Evolutionary conservation across 1,140 invertebrate species (phyloP).

Genomic region (Bradysia coprophila): DNA sequence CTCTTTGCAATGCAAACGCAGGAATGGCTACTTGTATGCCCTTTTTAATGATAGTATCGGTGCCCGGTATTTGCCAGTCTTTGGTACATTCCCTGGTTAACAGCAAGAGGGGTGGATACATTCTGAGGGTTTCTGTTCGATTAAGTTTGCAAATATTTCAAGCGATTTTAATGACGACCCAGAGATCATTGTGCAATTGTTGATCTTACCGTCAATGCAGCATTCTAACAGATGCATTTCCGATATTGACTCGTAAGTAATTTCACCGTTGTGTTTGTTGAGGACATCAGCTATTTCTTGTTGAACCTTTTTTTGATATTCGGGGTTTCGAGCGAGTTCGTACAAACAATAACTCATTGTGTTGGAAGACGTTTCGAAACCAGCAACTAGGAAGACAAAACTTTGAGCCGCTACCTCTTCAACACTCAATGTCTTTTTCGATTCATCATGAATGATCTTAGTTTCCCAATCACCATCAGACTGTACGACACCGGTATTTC

Average conservation of each 20-base stretch:
- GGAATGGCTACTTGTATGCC: constrained; percentile 20
- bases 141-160: neutral
- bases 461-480: neutral
- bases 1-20: constrained; percentile 18
- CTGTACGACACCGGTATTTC: constrained; percentile 13
- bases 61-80: constrained; percentile 15
- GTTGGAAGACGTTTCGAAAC: constrained; percentile 35
- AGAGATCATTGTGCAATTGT: neutral
- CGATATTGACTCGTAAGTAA: constrained; percentile 16
- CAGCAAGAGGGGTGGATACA: constrained; percentile 6
- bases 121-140: constrained; percentile 1
- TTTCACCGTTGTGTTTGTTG: constrained; percentile 11
- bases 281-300: constrained; percentile 24
- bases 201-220: constrained; percentile 13
- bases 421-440: constrained; percentile 5
- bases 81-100: constrained; percentile 12
- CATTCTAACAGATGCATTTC: constrained; percentile 21
- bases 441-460: neutral
- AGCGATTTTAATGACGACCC: no score
- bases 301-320: constrained; percentile 27
- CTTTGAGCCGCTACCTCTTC: constrained; percentile 16
- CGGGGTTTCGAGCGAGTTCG: constrained; percentile 29
- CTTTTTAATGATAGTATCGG: constrained; percentile 18
- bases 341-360: constrained; percentile 27
- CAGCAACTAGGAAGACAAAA: constrained; percentile 10